Conservation (phyloP, 2,797 vertebrate species). For the Dallia pectoralis region DNA sequence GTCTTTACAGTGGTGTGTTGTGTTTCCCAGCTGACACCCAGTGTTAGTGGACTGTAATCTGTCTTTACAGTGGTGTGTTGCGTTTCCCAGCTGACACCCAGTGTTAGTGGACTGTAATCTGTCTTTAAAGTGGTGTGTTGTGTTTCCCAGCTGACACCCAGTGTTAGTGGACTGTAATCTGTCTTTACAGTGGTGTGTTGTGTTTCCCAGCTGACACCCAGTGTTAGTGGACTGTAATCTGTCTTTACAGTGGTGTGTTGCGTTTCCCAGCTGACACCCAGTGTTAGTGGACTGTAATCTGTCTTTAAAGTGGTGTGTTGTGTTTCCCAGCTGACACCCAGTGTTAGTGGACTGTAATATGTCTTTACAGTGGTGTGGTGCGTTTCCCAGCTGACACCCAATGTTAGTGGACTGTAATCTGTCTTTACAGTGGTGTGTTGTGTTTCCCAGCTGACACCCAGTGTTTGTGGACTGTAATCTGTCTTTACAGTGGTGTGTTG, state of each 20-base stretch:
- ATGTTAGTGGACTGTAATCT: not conserved
- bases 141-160: not conserved
- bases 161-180: not conserved
- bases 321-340: not conserved
- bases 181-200: too few species aligned
- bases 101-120: not conserved
- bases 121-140: too few species aligned
- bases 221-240: not conserved
- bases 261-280: not conserved
- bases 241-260: too few species aligned
- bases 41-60: not conserved
- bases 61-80: too few species aligned
- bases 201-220: not conserved
- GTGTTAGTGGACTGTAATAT: not conserved
- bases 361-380: too few species aligned
- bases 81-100: not conserved
- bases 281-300: not conserved
- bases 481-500: too few species aligned
- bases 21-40: not conserved
- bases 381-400: not conserved
- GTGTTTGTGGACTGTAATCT: not conserved
- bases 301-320: too few species aligned
- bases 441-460: not conserved
- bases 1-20: too few species aligned
- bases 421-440: too few species aligned